These are phyloP conservation scores for Dipodomys stephensi DNA, from an alignment of 2,113 vertebrate genomes.

Conservation along the genomic window DNA sequence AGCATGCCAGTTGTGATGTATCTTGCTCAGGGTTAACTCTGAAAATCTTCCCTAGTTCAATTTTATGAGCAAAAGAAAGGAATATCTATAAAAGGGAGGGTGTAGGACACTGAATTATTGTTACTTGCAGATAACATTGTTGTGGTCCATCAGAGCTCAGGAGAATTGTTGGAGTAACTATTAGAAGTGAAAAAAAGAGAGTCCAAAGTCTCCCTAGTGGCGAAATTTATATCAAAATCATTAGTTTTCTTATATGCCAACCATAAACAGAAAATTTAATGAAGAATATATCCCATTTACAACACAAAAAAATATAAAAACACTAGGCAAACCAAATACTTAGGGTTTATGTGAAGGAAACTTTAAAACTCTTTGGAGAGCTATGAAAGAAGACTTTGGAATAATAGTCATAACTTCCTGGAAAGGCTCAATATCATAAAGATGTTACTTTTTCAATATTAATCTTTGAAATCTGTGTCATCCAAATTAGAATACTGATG, in stretches of 20 bases:
- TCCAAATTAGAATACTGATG: constrained; percentile 58
- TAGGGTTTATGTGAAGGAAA: constrained; percentile 61
- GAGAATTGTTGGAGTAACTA: constrained; percentile 50
- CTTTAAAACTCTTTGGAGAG: constrained; percentile 70
- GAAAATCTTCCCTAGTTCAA: background rate
- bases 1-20: too few species aligned
- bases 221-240: constrained; percentile 71
- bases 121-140: constrained; percentile 60
- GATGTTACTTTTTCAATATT: constrained; percentile 58
- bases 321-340: constrained; percentile 15
- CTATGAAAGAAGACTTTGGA: constrained; percentile 63
- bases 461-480: constrained; percentile 1
- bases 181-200: constrained; percentile 56
- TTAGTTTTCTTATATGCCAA: constrained; percentile 65
- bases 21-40: background rate
- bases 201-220: constrained; percentile 61
- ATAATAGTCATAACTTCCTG: constrained; percentile 64
- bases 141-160: constrained; percentile 19
- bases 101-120: background rate
- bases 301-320: constrained; percentile 48
- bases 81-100: background rate
- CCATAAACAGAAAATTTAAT: constrained; percentile 72
- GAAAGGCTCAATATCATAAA: constrained; percentile 62
- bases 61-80: background rate
- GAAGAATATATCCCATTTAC: constrained; percentile 58